Conservation (phyloP, 2,888 invertebrate species). For the Agelastica alni region DNA sequence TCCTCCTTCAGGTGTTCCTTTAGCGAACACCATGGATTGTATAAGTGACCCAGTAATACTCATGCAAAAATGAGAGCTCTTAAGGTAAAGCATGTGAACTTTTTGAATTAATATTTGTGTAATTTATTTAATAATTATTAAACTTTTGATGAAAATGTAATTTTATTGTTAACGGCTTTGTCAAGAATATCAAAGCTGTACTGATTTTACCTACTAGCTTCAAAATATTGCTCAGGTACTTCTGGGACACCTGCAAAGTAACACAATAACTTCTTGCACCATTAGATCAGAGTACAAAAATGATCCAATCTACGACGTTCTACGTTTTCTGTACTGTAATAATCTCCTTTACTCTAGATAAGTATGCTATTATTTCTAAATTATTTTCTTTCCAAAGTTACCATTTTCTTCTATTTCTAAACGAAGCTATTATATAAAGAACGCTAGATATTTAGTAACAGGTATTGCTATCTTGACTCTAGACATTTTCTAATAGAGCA, state of each 20-base stretch:
- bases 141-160: too few species aligned
- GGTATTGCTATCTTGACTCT: conserved; percentile 13
- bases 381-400: conserved; percentile 19
- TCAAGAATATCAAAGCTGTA: too few species aligned
- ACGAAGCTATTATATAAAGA: conserved; percentile 22
- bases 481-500: conserved; percentile 19
- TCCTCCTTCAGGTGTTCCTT: too few species aligned
- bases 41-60: too few species aligned
- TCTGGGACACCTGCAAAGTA: neutral
- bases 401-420: conserved; percentile 20
- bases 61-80: too few species aligned
- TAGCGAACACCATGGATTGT: too few species aligned
- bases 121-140: too few species aligned
- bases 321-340: conserved; percentile 16
- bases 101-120: too few species aligned
- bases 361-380: conserved; percentile 19
- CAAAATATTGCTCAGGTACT: too few species aligned
- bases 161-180: too few species aligned
- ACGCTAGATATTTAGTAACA: conserved; percentile 16
- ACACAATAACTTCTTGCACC: neutral
- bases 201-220: too few species aligned
- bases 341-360: conserved; percentile 15
- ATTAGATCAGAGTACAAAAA: neutral
- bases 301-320: conserved; percentile 8
- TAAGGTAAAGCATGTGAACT: too few species aligned